Percentiles rank a stretch among this genome's conserved stretches.
These are phyloP conservation scores for Neofelis nebulosa DNA, from an alignment of 2,113 vertebrate genomes.

Conservation along the genomic window DNA sequence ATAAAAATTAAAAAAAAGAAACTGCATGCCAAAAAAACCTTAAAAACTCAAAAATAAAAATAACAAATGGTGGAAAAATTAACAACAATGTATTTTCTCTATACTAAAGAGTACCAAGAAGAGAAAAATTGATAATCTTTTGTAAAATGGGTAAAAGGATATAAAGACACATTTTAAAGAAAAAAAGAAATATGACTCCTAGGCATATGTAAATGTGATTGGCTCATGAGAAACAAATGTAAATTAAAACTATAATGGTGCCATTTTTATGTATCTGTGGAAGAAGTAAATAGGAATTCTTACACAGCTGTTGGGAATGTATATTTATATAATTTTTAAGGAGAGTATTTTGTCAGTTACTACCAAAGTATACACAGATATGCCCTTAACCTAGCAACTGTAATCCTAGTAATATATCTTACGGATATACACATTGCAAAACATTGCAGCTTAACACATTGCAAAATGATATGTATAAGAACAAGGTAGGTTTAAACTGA, in stretches of 20 bases:
- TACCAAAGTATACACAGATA: not conserved
- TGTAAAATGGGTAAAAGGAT: not conserved
- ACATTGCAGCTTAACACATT: not conserved
- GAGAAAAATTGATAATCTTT: not conserved
- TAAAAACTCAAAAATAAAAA: not conserved
- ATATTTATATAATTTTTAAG: not conserved
- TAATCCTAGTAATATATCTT: not conserved
- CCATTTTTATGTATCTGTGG: not conserved
- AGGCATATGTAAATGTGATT: not conserved
- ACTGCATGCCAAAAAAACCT: not conserved
- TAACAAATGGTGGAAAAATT: not conserved
- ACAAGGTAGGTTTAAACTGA: not conserved
- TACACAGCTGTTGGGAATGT: not conserved
- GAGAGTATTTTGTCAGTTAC: not conserved
- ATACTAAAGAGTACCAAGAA: not conserved
- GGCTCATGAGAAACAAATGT: not conserved
- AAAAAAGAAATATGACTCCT: not conserved
- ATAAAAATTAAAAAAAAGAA: not conserved
- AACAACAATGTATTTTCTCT: not conserved
- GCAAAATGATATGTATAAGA: not conserved
- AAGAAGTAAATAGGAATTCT: not conserved
- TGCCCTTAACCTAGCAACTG: not conserved
- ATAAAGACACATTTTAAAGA: not conserved
- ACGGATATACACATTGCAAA: not conserved
- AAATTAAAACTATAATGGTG: not conserved